These are phyloP conservation scores for Axinella damicornis DNA, from an alignment of 37 sponge, comb jelly and placozoan genomes.

Conservation along the genomic window DNA sequence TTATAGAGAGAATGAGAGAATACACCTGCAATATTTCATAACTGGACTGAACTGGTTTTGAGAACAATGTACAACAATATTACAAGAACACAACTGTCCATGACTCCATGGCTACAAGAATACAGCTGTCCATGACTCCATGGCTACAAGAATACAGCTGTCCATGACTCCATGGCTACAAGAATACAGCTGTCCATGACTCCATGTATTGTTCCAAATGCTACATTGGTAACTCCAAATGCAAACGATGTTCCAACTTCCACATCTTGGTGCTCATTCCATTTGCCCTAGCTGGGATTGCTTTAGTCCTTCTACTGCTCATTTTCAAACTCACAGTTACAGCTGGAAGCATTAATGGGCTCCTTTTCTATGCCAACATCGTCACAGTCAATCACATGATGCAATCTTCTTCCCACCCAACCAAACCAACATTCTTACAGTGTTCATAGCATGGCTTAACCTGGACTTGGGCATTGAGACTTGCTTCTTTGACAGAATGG, in stretches of 20 bases:
- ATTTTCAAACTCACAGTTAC: conserved; percentile 51
- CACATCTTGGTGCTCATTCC: conserved; percentile 4
- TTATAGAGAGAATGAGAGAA: no score
- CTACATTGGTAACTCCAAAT: conserved; percentile 29
- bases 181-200: no score
- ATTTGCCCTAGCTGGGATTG: conserved; percentile 20
- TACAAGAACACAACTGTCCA: no score
- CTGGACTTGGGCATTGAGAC: conserved; percentile 11
- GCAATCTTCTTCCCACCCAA: conserved; percentile 23
- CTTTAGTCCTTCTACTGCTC: conserved; percentile 17
- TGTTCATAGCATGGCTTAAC: conserved; percentile 30
- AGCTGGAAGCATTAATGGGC: conserved; percentile 25
- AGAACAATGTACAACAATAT: no score
- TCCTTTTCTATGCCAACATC: conserved; percentile 35
- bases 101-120: no score
- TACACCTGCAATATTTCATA: no score
- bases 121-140: no score
- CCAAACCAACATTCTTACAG: not conserved
- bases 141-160: no score
- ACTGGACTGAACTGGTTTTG: no score
- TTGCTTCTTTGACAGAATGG: conserved; percentile 25
- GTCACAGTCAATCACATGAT: not conserved
- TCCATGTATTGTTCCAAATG: no score
- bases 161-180: no score
- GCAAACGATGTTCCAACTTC: conserved; percentile 21